These are phyloP conservation scores for Hycleus cichorii DNA, from an alignment of 1,140 invertebrate genomes.

Conservation along the genomic window DNA sequence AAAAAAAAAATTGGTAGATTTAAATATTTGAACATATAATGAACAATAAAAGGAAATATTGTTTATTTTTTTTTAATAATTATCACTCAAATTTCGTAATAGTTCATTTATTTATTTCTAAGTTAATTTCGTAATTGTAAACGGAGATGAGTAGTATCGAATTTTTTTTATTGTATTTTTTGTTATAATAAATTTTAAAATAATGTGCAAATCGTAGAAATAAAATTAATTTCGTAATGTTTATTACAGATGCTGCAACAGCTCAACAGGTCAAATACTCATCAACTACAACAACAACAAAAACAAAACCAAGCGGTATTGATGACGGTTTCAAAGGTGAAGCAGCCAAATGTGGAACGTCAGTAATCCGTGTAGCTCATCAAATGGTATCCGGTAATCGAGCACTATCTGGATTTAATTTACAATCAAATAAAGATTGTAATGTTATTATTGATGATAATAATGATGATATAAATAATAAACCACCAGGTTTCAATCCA, in stretches of 20 bases:
- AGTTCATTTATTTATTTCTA: too few species aligned
- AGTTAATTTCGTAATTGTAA: too few species aligned
- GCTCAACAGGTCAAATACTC: background rate
- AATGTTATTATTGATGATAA: background rate
- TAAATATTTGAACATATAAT: too few species aligned
- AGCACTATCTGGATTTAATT: constrained; percentile 31
- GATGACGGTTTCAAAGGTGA: constrained; percentile 66
- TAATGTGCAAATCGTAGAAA: too few species aligned
- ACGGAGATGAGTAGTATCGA: too few species aligned
- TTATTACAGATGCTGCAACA: background rate
- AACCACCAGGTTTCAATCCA: constrained; percentile 33
- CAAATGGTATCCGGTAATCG: constrained; percentile 56
- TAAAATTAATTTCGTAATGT: too few species aligned
- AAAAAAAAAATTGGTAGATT: too few species aligned
- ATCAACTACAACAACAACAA: constrained; percentile 7
- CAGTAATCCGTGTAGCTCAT: constrained; percentile 62
- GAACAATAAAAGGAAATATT: too few species aligned
- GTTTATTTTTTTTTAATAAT: too few species aligned
- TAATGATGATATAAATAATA: background rate
- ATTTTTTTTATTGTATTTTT: too few species aligned
- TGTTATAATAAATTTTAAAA: too few species aligned
- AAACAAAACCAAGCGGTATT: constrained; percentile 52
- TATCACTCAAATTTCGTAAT: too few species aligned
- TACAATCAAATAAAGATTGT: constrained; percentile 30
- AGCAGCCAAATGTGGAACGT: constrained; percentile 59